Base-by-base conservation (phyloP, 2,888 invertebrate species). In the Matsumyia berberina region DNA sequence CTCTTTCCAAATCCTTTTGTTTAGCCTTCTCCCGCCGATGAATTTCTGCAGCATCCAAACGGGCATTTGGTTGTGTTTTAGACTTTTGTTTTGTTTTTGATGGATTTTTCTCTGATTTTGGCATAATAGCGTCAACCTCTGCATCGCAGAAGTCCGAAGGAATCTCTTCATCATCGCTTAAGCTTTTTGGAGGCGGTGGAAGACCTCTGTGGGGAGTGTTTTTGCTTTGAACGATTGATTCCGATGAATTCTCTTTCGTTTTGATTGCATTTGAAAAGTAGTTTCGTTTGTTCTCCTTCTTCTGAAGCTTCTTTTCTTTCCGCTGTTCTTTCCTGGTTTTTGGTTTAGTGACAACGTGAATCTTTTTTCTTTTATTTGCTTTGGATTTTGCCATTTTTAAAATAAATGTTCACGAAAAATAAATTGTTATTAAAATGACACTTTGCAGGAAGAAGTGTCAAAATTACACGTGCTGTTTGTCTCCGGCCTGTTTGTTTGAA, bases 231-330 rank as follows among this genome's bases (percentile, higher is more conserved):
- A 19, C 17, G 0, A 17, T 24, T 17, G 3, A 0, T 8, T 24
- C 15, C 17, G 4, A 24, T 4, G 12, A 8, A 17, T 67, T 87
- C 8, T 0, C 9, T 33, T 42, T 46, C 7, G 81, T 82, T 70
- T 86, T 67, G 5, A 73, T 42, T 5, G 57, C 24, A 53, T 88
- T 88, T 1, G 90, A 90, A 79, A 91, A 90, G 62, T 89, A 91
- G 11, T 89, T 86, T 0, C 90, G 88, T 57, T 90, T 90, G 78
- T 90, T 90, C 89, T 93, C 91, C 89, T 96, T 97, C 88, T 96
- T 96, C 70, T 94, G 92, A 74, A 94, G 92, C 11, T 95, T 92
- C 87, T 95, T 94, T 80, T 95, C 94, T 90, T 96, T 96, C 0
- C 96, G 93, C n/a, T 94, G 89, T 86, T 94, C 93, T 92, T 96